These are phyloP conservation scores for Apodemus sylvaticus DNA, from an alignment of 2,113 vertebrate species.

Conservation along the genomic window DNA sequence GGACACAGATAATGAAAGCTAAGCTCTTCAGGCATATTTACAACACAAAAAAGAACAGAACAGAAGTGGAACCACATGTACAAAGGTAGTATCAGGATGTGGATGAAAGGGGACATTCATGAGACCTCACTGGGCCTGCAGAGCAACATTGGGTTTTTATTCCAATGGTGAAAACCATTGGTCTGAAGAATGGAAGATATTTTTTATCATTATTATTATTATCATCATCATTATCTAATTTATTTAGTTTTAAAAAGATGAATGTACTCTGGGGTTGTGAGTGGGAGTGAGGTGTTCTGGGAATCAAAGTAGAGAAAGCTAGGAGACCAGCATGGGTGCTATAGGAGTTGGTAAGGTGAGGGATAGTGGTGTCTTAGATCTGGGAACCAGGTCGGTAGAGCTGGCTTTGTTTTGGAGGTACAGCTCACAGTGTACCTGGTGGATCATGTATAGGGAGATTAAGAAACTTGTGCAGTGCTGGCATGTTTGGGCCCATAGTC, in stretches of 20 bases:
- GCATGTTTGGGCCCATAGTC: background rate
- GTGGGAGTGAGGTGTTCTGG: fast-evolving
- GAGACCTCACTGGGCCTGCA: background rate
- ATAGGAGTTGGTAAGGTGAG: background rate
- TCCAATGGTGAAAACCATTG: background rate
- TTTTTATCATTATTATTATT: background rate
- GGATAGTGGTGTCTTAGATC: background rate
- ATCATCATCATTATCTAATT: background rate
- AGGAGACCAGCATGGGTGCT: background rate
- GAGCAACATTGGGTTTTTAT: background rate
- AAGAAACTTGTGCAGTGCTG: fast-evolving
- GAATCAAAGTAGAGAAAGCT: background rate
- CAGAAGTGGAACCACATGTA: background rate
- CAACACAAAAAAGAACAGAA: background rate
- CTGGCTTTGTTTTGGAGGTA: background rate
- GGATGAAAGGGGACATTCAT: background rate
- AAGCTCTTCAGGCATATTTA: background rate
- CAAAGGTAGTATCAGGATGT: background rate
- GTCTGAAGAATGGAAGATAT: background rate
- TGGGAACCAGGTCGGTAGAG: background rate
- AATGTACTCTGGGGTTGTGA: background rate
- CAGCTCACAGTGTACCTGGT: background rate
- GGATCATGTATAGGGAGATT: background rate
- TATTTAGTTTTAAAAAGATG: background rate
- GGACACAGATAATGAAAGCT: background rate